Base-by-base conservation (phyloP, 2,888 invertebrate genomes). In the Koerneria pararmatus region DNA sequence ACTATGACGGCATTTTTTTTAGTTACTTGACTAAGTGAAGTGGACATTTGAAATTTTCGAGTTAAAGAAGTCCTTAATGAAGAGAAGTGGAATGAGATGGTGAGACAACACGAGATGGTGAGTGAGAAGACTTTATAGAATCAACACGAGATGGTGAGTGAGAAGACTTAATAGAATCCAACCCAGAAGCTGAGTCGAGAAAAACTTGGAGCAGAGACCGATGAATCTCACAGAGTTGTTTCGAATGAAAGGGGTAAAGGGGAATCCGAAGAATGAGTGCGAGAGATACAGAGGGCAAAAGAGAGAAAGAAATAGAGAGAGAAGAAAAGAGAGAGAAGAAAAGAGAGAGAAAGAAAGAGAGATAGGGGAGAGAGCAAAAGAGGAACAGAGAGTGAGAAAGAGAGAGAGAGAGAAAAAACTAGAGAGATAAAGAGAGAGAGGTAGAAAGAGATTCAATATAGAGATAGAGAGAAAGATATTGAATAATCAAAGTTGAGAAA, bases 371-470 rank as follows among this genome's bases (percentile, higher is more conserved):
- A 31, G 15, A 15, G 60, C 32, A n/a, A 61, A 24, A 46, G 31
- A 27, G 37, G 41, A 29, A n/a, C n/a, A 8, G 59, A 22, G 27
- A 31, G 34, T 60, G 59, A 41, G 41, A 59, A 24, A n/a, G 46
- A 24, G 29, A 3, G 11, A 29, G 5, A 8, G 1, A 46, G 29
- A 6, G 41, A 24, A 41, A 11, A 41, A 15, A 15, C 11, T 41
- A 49, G 27, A 60, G 60, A 48, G 49, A 60, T 60, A 48, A 48
- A 49, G 46, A 31, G 32, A 34, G 46, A 27, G n/a, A n/a, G n/a
- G n/a, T n/a, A n/a, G n/a, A n/a, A n/a, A n/a, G n/a, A n/a, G n/a
- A n/a, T n/a, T n/a, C n/a, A n/a, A n/a, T n/a, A n/a, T n/a, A n/a
- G n/a, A n/a, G n/a, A n/a, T n/a, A n/a, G n/a, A n/a, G n/a, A n/a